Percentiles rank a stretch among this genome's conserved stretches.
phyloP scores from a whole-genome alignment of 2,113 vertebrate species.

The Pedionomus torquatus region DNA sequence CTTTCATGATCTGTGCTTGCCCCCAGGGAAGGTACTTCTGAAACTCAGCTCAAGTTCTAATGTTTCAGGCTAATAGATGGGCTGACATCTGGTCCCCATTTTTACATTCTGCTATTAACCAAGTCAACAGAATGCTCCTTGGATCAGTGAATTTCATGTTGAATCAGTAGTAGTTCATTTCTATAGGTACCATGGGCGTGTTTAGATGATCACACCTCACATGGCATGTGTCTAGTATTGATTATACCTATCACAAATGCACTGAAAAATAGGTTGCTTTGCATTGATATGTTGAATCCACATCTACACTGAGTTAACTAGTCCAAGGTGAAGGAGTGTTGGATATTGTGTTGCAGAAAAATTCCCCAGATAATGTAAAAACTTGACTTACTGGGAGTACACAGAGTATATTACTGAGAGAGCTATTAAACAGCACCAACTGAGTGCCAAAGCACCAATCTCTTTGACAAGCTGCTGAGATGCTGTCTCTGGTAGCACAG shows the following conservation, averaged over 20 bases:
- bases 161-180: neutral
- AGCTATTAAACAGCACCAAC: neutral
- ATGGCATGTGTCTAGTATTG: neutral
- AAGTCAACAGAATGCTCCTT: neutral
- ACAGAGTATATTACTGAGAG: neutral
- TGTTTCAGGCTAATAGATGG: neutral
- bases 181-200: neutral
- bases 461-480: rapidly evolving
- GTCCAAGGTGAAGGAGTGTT: neutral
- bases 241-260: neutral
- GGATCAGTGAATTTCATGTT: neutral
- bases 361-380: neutral
- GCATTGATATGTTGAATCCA: neutral
- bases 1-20: neutral
- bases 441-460: neutral
- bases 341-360: neutral
- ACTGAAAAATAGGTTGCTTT: neutral
- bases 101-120: neutral
- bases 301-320: neutral
- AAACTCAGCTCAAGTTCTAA: neutral
- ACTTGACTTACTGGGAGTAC: neutral
- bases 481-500: neutral
- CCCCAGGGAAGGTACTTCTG: neutral
- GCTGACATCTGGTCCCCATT: neutral
- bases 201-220: neutral